Base-by-base conservation (phyloP, 2,888 invertebrate genomes). In the Noctua fimbriata region DNA sequence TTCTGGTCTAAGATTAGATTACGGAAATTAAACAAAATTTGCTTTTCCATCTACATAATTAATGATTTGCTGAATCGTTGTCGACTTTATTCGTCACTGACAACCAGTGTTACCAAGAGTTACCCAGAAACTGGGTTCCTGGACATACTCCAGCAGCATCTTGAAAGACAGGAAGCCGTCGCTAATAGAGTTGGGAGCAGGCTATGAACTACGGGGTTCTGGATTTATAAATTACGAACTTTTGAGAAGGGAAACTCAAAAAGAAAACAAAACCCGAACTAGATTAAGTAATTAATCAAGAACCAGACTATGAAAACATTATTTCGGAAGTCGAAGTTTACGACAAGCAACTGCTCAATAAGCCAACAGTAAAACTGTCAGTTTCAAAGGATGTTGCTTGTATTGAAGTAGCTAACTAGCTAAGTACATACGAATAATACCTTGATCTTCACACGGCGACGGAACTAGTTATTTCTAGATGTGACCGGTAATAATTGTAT, bases 361-460 rank as follows among this genome's bases (percentile, higher is more conserved):
- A 55, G 5, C 14, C n/a, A 24, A 73, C 32, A 47, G 52, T 66
- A 24, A n/a, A 36, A 60, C 66, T 14, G 65, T 18, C 55, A 28
- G 49, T 49, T 24, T 12, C 18, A 44, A 58, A 84, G 36, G 69
- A 83, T 80, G 63, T 65, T 47, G 28, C 28, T n/a, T 55, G 21
- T 32, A 41, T n/a, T 44, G 14, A 41, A 60, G 36, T 63, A 55
- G 63, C 44, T 44, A 41, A 65, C 55, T 58, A 69, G n/a, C 60
- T 73, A 55, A 32, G 80, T 81, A 76, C 69, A 65, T 49, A 24
- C n/a, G 58, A 74, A 78, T 65, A 85, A 73, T 73, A 87, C 88
- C 85, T 85, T 89, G 89, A 87, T 89, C 88, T 87, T 87, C 85
- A 85, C 85, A 84, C 82, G 83, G 52, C 78, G 66, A 73, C 47